Evolutionary conservation across 2,888 invertebrate species (phyloP), one percentile per base, ranked within the genome.

Genomic region (Eupithecia dodoneata): DNA sequence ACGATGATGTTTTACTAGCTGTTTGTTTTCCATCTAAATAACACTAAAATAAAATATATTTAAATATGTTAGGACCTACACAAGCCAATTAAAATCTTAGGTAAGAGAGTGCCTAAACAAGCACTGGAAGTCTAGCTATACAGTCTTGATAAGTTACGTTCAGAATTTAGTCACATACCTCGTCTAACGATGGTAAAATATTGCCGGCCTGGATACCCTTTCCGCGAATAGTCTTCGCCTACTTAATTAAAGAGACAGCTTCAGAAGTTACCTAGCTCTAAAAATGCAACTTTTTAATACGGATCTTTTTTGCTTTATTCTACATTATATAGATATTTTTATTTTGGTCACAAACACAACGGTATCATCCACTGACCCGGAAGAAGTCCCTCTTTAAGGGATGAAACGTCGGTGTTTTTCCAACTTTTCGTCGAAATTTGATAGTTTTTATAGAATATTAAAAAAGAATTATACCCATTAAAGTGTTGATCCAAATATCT

Each of bases 221-320:
- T 86, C 86, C 83, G 77, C 80, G 83, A 86, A 88, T 86, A 45
- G 81, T 80, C 83, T 84, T 81, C 83, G 82, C 75, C 82, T 78
- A 76, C 55, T 72, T 76, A 78, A 77, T 77, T 77, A 71, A 70
- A 42, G 7, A 66, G 72, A 74, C 76, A 81, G 79, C 45, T 75
- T 76, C 59, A n/a, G 59, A 69, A 59, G 72, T 69, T 67, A 30
- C 45, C 30, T 69, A 59, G 12, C 10, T 18, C 10, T 10, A 18
- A 18, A 10, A 59, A 55, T 9, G n/a, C n/a, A 3, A 55, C n/a
- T 52, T 52, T 52, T 52, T 52, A 52, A 52, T 5, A 15, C 13
- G 52, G 13, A 4, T 52, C 15, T 15, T 15, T 52, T 52, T 52
- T 4, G 49, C 13, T 44, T 44, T 44, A 44, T 2, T 7, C 4